Percentiles rank a stretch among this genome's conserved stretches.
These are phyloP conservation scores for Chrysolina haemoptera DNA, from an alignment of 2,888 invertebrate species.

Conservation along the genomic window DNA sequence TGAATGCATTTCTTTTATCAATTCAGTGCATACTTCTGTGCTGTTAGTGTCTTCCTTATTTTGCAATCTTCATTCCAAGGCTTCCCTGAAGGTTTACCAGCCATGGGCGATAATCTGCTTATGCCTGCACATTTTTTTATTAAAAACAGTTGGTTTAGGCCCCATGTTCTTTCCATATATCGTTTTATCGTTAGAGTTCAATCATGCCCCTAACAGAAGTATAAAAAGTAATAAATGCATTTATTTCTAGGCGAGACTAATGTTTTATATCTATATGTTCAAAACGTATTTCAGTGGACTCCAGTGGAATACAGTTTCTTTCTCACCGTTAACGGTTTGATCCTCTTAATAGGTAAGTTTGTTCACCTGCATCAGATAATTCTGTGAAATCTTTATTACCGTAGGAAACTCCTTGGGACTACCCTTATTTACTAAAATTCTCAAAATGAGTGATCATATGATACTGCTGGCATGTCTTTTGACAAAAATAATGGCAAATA, in stretches of 20 bases:
- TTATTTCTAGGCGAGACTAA: conserved; percentile 74
- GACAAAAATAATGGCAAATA: conserved; percentile 67
- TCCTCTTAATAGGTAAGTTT: conserved; percentile 73
- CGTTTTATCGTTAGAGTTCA: too few relatives aligned
- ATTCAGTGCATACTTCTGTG: too few relatives aligned
- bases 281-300: conserved; percentile 76
- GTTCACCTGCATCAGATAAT: not conserved
- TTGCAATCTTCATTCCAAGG: too few relatives aligned
- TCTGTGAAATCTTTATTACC: conserved; percentile 32
- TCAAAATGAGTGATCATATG: conserved; percentile 65
- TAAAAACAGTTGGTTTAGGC: too few relatives aligned
- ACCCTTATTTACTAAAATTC: conserved; percentile 62
- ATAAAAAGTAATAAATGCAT: conserved; percentile 13
- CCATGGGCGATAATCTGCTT: too few relatives aligned
- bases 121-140: too few relatives aligned
- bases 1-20: too few relatives aligned
- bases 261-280: conserved; percentile 75
- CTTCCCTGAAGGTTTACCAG: too few relatives aligned
- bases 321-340: conserved; percentile 73
- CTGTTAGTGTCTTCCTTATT: too few relatives aligned
- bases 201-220: too few relatives aligned
- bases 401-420: conserved; percentile 61
- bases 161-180: too few relatives aligned
- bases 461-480: conserved; percentile 66
- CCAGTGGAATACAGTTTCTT: conserved; percentile 75